A percentile compares a stretch with the other conserved stretches of the same genome.
Evolutionary conservation across 2,888 invertebrate species (phyloP).

Genomic region (Ligdia adustata): DNA sequence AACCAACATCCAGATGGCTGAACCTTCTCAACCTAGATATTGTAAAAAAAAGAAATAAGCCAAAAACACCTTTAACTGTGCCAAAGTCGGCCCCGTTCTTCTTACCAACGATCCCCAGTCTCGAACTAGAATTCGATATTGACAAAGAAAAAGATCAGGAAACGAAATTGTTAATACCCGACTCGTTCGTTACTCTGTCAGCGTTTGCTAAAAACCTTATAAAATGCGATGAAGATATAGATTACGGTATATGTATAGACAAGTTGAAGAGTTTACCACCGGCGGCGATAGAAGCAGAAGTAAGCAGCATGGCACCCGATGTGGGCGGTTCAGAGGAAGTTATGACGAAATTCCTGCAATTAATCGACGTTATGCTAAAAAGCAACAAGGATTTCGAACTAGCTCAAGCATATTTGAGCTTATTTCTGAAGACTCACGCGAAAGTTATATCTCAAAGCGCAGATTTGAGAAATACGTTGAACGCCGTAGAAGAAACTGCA

Average conservation of each 20-base stretch:
- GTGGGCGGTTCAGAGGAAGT: slow-evolving; percentile 88
- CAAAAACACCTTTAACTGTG: slow-evolving; percentile 91
- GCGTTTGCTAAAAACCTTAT: slow-evolving; percentile 87
- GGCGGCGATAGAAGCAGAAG: slow-evolving; percentile 93
- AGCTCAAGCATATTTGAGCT: slow-evolving; percentile 93
- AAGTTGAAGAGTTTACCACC: slow-evolving; percentile 89
- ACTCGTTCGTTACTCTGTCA: slow-evolving; percentile 86
- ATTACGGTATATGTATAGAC: slow-evolving; percentile 85
- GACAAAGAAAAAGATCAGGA: slow-evolving; percentile 68
- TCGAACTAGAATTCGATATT: slow-evolving; percentile 92
- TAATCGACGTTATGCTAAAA: slow-evolving; percentile 88
- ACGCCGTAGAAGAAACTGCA: slow-evolving; percentile 84
- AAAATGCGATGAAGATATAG: slow-evolving; percentile 68
- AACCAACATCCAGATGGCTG: slow-evolving; percentile 95
- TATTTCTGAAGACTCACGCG: slow-evolving; percentile 93
- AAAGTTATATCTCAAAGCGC: slow-evolving; percentile 82
- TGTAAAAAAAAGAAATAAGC: slow-evolving; percentile 95
- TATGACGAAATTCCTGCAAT: slow-evolving; percentile 90
- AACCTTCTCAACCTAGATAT: slow-evolving; percentile 94
- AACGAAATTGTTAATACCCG: slow-evolving; percentile 83
- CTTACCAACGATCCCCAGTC: slow-evolving; percentile 93
- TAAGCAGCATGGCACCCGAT: slow-evolving; percentile 90
- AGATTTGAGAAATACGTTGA: slow-evolving; percentile 81
- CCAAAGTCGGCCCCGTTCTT: slow-evolving; percentile 98
- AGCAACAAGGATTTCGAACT: slow-evolving; percentile 94